phyloP scores from a whole-genome alignment of 1,140 invertebrate genomes.

The Lerema accius region DNA sequence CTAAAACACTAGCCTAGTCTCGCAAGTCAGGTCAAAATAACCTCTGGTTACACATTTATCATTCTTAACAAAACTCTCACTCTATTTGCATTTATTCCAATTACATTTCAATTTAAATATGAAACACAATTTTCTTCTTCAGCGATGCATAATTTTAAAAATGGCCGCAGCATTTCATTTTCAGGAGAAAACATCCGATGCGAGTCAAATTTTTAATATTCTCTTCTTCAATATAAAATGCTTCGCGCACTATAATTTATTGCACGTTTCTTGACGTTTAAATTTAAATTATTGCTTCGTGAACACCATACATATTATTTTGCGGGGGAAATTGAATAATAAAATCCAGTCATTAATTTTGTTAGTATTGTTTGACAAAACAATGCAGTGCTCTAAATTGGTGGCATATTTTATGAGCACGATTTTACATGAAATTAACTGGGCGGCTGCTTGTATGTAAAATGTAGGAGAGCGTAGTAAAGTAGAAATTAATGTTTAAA shows the following conservation, averaged over 20 bases:
- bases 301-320: conserved; percentile 35
- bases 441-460: too few relatives aligned
- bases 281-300: conserved; percentile 42
- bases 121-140: background rate
- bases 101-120: conserved; percentile 3
- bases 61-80: background rate
- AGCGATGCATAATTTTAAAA: background rate
- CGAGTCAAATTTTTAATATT: conserved; percentile 34
- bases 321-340: conserved; percentile 33
- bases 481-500: too few relatives aligned
- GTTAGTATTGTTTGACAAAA: conserved; percentile 18
- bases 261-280: conserved; percentile 35
- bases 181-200: background rate
- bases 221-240: conserved; percentile 35
- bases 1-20: too few relatives aligned
- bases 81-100: conserved; percentile 1
- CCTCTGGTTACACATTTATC: too few relatives aligned
- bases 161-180: conserved; percentile 2
- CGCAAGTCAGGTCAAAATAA: too few relatives aligned
- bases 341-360: conserved; percentile 24
- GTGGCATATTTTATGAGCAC: conserved; percentile 3
- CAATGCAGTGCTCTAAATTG: conserved; percentile 16
- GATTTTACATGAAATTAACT: background rate
- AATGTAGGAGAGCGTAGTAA: too few relatives aligned
- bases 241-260: conserved; percentile 38